Evolutionary conservation across 2,797 vertebrate species (phyloP).

Genomic region (Chelidonichthys spinosus): DNA sequence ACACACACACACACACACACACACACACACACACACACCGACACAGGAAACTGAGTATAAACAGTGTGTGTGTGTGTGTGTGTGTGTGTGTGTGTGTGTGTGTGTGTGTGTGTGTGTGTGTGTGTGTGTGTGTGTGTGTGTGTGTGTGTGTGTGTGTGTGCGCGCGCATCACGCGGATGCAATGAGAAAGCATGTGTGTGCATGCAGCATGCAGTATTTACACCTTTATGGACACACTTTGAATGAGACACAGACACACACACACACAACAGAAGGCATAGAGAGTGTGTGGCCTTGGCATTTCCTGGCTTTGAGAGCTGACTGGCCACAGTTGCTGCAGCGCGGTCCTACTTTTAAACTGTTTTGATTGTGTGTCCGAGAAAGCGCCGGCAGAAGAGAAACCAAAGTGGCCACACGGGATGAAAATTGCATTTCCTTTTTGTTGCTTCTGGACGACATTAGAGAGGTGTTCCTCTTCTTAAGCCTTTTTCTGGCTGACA

Average conservation of each 20-base stretch:
- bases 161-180: background rate
- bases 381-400: conserved; percentile 7
- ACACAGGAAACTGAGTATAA: conserved; percentile 72
- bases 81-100: conserved; percentile 17
- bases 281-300: conserved; percentile 62
- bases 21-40: conserved; percentile 52
- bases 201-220: conserved; percentile 8
- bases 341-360: conserved; percentile 33
- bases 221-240: conserved; percentile 20
- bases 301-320: conserved; percentile 68
- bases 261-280: conserved; percentile 37
- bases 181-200: conserved; percentile 5
- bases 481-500: too few species aligned
- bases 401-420: conserved; percentile 38
- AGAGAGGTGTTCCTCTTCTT: too few species aligned
- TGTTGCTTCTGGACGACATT: background rate
- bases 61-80: conserved; percentile 38
- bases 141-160: background rate
- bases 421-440: background rate
- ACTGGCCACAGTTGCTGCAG: conserved; percentile 26
- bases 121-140: conserved; percentile 14
- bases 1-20: conserved; percentile 32
- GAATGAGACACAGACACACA: conserved; percentile 15
- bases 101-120: conserved; percentile 31
- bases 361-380: conserved; percentile 4